Conservation (phyloP, 2,888 invertebrate species). For the Vandiemenella viatica region DNA sequence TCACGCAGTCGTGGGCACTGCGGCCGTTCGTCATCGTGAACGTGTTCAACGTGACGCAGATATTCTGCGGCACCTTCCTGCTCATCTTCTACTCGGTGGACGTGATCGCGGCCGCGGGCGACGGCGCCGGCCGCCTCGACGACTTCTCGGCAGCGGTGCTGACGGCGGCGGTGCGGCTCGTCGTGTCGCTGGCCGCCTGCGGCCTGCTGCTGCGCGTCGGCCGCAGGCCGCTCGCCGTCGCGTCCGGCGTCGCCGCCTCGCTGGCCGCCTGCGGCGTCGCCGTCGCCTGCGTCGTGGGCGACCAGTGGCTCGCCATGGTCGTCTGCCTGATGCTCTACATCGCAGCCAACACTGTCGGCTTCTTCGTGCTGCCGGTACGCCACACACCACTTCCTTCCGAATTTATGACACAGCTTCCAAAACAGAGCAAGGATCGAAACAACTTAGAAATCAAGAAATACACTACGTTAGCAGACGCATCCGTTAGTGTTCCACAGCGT, state of each 20-base stretch:
- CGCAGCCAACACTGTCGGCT: slow-evolving; percentile 54
- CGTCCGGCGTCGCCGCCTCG: slow-evolving; percentile 52
- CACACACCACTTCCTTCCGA: too few relatives aligned
- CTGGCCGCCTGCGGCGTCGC: slow-evolving; percentile 44
- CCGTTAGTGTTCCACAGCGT: too few relatives aligned
- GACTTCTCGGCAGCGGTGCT: slow-evolving; percentile 47
- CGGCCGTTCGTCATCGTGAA: slow-evolving; percentile 60
- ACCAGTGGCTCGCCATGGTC: slow-evolving; percentile 24
- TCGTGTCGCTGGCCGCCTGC: slow-evolving; percentile 49
- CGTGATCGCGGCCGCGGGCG: slow-evolving; percentile 31
- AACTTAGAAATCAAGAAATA: too few relatives aligned
- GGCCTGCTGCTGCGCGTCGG: slow-evolving; percentile 46
- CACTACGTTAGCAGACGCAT: too few relatives aligned
- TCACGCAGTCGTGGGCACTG: slow-evolving; percentile 42
- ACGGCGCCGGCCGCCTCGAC: too few relatives aligned
- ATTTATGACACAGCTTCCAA: too few relatives aligned
- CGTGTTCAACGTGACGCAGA: slow-evolving; percentile 55
- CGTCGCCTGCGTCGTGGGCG: slow-evolving; percentile 31
- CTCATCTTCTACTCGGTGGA: slow-evolving; percentile 67
- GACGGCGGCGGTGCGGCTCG: slow-evolving; percentile 49
- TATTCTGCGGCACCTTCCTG: slow-evolving; percentile 58
- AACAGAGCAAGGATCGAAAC: too few relatives aligned
- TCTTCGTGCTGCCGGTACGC: slow-evolving; percentile 60
- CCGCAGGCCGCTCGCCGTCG: slow-evolving; percentile 45
- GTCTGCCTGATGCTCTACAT: slow-evolving; percentile 49